Base-by-base conservation (phyloP, 2,113 vertebrate species). In the Alethe castanea region DNA sequence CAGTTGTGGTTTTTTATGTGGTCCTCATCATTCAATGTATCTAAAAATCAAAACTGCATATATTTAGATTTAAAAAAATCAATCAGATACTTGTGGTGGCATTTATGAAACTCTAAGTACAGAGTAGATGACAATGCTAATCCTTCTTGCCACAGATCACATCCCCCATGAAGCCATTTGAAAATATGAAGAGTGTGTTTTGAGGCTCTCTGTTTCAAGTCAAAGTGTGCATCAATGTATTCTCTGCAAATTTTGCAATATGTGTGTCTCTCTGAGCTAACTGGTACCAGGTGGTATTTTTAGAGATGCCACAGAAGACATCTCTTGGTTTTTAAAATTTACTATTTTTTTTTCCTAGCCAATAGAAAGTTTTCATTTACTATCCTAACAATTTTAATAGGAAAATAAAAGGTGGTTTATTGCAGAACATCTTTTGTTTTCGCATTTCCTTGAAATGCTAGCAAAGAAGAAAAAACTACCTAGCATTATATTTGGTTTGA, bases 301-400 rank as follows among this genome's bases (percentile, higher is more conserved):
- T 82, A 87, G 90, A 87, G 61, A 95, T 76, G 67, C 20, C 52
- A 77, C 73, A 74, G 70, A 76, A 95, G 47, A 87, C 11, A 88
- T 92, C 50, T 66, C 38, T 94, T 86, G 71, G 36, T 81, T 97
- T 94, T 38, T 82, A 83, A 93, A 90, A 95, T 18, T 72, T 91
- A 95, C 36, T 93, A 16, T 25, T 91, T 86, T 95, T 89, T 91
- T 78, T 56, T 15, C 33, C 62, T 12, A 31, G 65, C 31, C 64
- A 56, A 96, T 97, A 97, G 94, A 96, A 91, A 26, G 28, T 19
- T 77, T 77, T 95, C 81, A 97, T 98, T 97, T 96, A 97, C 81
- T 96, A 28, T 89, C 31, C 66, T 95, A 94, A 95, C 88, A 95
- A 44, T 95, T 96, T 97, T 96, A 97, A 94, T 62, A 96, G 80